Evolutionary conservation across 2,113 vertebrate genomes (phyloP).

Genomic region (Fulmarus glacialis): DNA sequence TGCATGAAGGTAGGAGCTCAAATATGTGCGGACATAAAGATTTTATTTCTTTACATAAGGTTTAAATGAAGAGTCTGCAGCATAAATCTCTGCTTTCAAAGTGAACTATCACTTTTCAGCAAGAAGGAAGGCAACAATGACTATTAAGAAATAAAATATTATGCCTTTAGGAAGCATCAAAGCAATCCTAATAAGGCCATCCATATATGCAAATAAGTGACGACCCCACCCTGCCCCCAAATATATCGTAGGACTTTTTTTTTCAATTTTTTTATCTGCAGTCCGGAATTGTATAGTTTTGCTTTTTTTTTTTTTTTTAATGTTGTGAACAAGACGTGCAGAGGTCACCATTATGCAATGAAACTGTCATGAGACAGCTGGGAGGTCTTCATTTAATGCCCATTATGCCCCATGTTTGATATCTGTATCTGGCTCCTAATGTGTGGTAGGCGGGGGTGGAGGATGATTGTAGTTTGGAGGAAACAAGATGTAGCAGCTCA

Average conservation of each 20-base stretch:
- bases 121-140: slow-evolving; percentile 31
- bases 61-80: slow-evolving; percentile 65
- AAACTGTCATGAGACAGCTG: slow-evolving; percentile 57
- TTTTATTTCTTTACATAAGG: slow-evolving; percentile 73
- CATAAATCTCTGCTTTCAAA: slow-evolving; percentile 62
- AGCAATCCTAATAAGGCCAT: background rate
- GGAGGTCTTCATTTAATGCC: slow-evolving; percentile 51
- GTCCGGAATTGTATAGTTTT: background rate
- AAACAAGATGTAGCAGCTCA: slow-evolving; percentile 10
- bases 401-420: slow-evolving; percentile 25
- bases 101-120: slow-evolving; percentile 53
- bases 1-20: slow-evolving; percentile 58
- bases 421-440: slow-evolving; percentile 14
- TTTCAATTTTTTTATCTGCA: background rate
- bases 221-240: background rate
- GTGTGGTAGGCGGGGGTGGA: background rate
- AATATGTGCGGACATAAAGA: slow-evolving; percentile 68
- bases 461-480: background rate
- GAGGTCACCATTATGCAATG: slow-evolving; percentile 10
- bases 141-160: slow-evolving; percentile 41
- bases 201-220: background rate
- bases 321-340: background rate
- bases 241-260: background rate
- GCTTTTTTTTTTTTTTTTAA: background rate
- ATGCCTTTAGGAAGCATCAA: background rate